Conservation (phyloP, 2,888 invertebrate genomes). For the Plebejus argus region DNA sequence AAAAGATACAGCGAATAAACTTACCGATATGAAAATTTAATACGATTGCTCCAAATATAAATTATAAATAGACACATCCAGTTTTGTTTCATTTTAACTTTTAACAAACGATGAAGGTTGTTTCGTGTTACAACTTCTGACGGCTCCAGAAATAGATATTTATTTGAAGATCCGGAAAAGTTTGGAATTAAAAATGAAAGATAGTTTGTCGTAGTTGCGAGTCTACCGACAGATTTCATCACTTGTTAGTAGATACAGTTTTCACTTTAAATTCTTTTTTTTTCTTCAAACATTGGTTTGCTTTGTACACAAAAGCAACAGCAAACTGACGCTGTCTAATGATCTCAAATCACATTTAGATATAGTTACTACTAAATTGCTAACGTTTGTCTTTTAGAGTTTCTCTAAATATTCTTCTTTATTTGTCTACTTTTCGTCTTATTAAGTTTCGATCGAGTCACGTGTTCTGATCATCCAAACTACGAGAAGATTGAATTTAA, state of each 20-base stretch:
- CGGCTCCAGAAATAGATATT: background rate
- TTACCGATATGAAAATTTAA: background rate
- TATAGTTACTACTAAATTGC: no score
- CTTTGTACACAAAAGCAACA: background rate
- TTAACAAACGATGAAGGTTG: background rate
- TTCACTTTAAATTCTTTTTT: background rate
- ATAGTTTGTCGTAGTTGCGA: background rate
- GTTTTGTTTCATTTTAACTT: background rate
- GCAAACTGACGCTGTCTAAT: no score
- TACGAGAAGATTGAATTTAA: background rate
- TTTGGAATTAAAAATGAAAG: background rate
- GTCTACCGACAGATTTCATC: background rate
- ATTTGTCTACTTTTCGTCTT: no score
- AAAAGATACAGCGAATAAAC: no score
- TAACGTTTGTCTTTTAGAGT: no score
- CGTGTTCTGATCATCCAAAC: background rate
- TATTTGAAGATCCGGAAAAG: slow-evolving; percentile 6
- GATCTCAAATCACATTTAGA: no score
- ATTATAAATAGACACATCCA: slow-evolving; percentile 1
- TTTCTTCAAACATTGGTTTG: background rate
- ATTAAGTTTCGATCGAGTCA: no score
- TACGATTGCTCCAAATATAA: background rate
- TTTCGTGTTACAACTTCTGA: slow-evolving; percentile 9
- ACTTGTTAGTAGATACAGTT: background rate
- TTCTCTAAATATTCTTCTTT: no score